A percentile compares a stretch with the other conserved stretches of the same genome.
Conservation (phyloP, 2,888 invertebrate species). For the Euplexia lucipara region DNA sequence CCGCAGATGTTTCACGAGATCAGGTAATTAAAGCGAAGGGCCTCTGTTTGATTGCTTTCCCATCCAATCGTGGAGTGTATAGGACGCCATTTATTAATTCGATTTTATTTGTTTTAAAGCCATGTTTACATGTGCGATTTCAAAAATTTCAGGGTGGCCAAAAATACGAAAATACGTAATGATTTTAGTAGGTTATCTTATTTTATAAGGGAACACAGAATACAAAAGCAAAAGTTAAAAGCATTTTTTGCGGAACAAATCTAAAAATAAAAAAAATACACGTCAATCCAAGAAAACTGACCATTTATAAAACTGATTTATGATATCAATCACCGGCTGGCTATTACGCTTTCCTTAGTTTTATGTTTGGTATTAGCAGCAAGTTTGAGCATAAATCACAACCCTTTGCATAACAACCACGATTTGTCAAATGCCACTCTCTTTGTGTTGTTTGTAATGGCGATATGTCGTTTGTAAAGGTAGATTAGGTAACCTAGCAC, state of each 20-base stretch:
- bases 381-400: conserved; percentile 67
- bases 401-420: conserved; percentile 58
- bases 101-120: conserved; percentile 42
- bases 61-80: conserved; percentile 32
- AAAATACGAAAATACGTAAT: not conserved
- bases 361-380: conserved; percentile 56
- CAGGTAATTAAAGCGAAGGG: conserved; percentile 77
- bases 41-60: conserved; percentile 61
- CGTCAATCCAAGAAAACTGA: conserved; percentile 48
- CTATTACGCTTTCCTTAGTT: conserved; percentile 61
- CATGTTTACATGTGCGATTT: not conserved
- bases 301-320: conserved; percentile 53
- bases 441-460: conserved; percentile 34
- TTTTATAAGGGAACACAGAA: not conserved
- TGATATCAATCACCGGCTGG: conserved; percentile 53
- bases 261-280: conserved; percentile 34
- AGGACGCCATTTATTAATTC: conserved; percentile 34
- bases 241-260: not conserved
- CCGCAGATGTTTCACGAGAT: conserved; percentile 77
- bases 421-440: conserved; percentile 66
- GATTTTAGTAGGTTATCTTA: no score
- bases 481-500: not conserved
- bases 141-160: no score
- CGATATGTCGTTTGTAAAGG: conserved; percentile 3
- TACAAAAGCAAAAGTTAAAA: not conserved